Evolutionary conservation across 2,797 vertebrate genomes (phyloP).

Genomic region (Astyanax mexicanus): DNA sequence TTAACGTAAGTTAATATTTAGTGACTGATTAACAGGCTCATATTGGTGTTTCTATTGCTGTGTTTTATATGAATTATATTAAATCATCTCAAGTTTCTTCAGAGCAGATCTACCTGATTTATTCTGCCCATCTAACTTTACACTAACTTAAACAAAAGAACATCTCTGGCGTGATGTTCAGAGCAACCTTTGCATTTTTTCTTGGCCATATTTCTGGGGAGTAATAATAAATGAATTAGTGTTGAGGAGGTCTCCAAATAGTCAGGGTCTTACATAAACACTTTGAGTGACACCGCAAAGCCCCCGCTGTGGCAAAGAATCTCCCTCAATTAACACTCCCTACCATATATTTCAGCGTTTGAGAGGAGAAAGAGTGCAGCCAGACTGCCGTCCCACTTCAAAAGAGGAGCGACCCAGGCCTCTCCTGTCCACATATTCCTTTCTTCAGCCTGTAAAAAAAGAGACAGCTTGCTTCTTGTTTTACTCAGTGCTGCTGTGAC

Average conservation of each 20-base stretch:
- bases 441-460: slow-evolving; percentile 9
- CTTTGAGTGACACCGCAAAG: slow-evolving; percentile 70
- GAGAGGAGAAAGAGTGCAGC: slow-evolving; percentile 57
- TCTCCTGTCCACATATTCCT: slow-evolving; percentile 34
- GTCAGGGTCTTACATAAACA: slow-evolving; percentile 82
- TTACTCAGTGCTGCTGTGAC: not conserved
- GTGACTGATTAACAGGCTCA: slow-evolving; percentile 7
- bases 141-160: slow-evolving; percentile 57
- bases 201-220: slow-evolving; percentile 68
- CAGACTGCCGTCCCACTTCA: slow-evolving; percentile 64
- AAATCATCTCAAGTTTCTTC: slow-evolving; percentile 23
- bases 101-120: slow-evolving; percentile 44
- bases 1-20: too few species aligned
- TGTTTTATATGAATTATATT: slow-evolving; percentile 16
- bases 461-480: not conserved
- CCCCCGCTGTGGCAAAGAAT: slow-evolving; percentile 81
- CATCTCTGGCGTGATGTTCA: slow-evolving; percentile 57
- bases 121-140: slow-evolving; percentile 52
- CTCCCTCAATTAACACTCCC: slow-evolving; percentile 83
- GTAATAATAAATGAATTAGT: slow-evolving; percentile 81
- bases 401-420: slow-evolving; percentile 66
- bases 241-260: slow-evolving; percentile 78
- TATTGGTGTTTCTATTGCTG: not conserved
- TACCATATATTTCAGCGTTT: slow-evolving; percentile 72
- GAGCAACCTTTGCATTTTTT: slow-evolving; percentile 55